Base-by-base conservation (phyloP, 2,888 invertebrate species). In the Charanyca ferruginea region DNA sequence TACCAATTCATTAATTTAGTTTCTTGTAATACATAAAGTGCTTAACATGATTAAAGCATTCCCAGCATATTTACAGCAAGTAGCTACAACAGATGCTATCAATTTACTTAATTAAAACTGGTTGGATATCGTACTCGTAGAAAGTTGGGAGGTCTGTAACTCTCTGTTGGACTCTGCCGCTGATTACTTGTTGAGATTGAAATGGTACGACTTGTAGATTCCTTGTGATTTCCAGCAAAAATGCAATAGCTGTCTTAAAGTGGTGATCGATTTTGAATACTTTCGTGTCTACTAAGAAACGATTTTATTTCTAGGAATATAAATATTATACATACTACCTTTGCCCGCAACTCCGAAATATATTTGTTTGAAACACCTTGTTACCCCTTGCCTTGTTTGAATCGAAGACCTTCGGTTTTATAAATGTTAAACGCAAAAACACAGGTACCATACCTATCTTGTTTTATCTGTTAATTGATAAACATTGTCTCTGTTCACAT, bases 61-160 rank as follows among this genome's bases (percentile, higher is more conserved):
- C 44, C 38, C 32, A 42, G 18, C 23, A 32, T 60, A 44, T 59
- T 71, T 32, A 48, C 45, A 28, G 42, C 49, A 59, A 57, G 59
- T 62, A 54, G 23, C 32, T 32, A 45, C 54, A 25, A 9, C 8
- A 49, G 73, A 77, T 74, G 18, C n/a, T 62, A 72, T 77, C 74
- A 54, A 23, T 74, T 53, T 23, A 41, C 28, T 65, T 77, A 72
- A 73, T 77, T 72, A 74, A 55, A 66, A 73, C 66, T 73, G 73
- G 73, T 78, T 54, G 18, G 18, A 45, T 64, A 9, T 32, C 11
- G 32, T 32, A 32, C 25, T 45, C 9, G 51, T 72, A 66, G 75
- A 78, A 75, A 78, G 78, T 72, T 72, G 54, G 53, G 51, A 72
- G 65, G 49, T 55, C n/a, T n/a, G n/a, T n/a, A n/a, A n/a, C n/a